Percentiles rank a stretch among this genome's conserved stretches.
Conservation (phyloP, 37 sponge, comb jelly and placozoan genomes). For the Theonella swinhoei region DNA sequence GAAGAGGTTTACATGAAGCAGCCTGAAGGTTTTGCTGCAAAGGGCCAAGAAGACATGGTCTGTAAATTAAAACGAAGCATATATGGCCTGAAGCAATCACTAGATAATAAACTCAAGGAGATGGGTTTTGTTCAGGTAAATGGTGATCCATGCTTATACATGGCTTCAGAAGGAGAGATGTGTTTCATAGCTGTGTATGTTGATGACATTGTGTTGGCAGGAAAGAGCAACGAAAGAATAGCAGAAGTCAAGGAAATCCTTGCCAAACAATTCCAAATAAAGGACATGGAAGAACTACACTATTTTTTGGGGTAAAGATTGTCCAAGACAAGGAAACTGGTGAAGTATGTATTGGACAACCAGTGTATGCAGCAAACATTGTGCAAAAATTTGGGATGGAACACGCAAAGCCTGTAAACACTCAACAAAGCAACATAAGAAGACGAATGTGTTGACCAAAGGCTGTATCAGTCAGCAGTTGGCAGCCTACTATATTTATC, state of each 20-base stretch:
- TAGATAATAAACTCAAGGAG: constrained; percentile 41
- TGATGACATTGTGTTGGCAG: constrained; percentile 52
- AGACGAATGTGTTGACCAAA: constrained; percentile 20
- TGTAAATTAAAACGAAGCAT: constrained; percentile 68
- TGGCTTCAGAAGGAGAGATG: not conserved
- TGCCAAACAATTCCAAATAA: constrained; percentile 31
- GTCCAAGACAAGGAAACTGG: constrained; percentile 38
- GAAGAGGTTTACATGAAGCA: constrained; percentile 66
- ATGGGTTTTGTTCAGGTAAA: constrained; percentile 58
- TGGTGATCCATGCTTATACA: constrained; percentile 61
- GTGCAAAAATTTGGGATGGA: constrained; percentile 61
- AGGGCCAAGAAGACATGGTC: constrained; percentile 64
- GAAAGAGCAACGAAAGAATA: not conserved
- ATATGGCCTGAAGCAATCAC: constrained; percentile 73
- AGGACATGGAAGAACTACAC: constrained; percentile 46
- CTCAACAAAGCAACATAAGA: constrained; percentile 32
- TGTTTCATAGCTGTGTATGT: constrained; percentile 62
- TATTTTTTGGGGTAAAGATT: constrained; percentile 46
- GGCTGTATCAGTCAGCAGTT: constrained; percentile 55
- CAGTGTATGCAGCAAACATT: constrained; percentile 37
- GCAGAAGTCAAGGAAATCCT: constrained; percentile 34
- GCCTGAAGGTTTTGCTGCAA: constrained; percentile 59
- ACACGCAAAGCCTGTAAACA: constrained; percentile 22
- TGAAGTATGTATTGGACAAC: constrained; percentile 65
- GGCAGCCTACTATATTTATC: constrained; percentile 52